A percentile compares a stretch with the other conserved stretches of the same genome.
These are phyloP conservation scores for Spheniscus humboldti DNA, from an alignment of 2,797 vertebrate genomes.

Conservation along the genomic window DNA sequence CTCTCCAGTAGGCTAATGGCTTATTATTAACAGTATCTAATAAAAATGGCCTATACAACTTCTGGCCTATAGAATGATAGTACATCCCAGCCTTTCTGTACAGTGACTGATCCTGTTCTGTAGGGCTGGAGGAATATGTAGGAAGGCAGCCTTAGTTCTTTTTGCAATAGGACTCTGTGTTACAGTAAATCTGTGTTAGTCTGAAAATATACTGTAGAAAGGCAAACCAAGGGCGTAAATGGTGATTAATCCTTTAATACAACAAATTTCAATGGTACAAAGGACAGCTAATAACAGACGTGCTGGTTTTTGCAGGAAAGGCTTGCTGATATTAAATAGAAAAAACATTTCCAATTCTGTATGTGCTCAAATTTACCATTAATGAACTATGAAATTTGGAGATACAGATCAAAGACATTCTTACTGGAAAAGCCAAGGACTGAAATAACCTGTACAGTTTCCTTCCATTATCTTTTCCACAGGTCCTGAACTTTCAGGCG, in stretches of 20 bases:
- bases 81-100: neutral
- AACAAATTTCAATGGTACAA: neutral
- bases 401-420: neutral
- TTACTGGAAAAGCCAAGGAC: neutral
- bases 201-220: neutral
- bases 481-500: neutral
- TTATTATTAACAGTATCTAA: slow-evolving; percentile 7
- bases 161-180: neutral
- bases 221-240: neutral
- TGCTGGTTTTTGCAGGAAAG: neutral
- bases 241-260: neutral
- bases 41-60: neutral
- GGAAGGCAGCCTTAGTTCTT: neutral
- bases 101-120: neutral
- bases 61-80: neutral
- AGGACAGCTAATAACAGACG: neutral
- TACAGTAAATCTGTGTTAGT: neutral
- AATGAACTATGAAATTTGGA: neutral
- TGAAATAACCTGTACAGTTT: neutral
- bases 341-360: neutral
- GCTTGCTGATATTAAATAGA: neutral
- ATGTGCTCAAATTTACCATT: neutral
- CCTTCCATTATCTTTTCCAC: neutral
- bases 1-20: neutral
- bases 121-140: neutral